Evolutionary conservation across 2,797 vertebrate species (phyloP).

Genomic region (Australoheros facetus): DNA sequence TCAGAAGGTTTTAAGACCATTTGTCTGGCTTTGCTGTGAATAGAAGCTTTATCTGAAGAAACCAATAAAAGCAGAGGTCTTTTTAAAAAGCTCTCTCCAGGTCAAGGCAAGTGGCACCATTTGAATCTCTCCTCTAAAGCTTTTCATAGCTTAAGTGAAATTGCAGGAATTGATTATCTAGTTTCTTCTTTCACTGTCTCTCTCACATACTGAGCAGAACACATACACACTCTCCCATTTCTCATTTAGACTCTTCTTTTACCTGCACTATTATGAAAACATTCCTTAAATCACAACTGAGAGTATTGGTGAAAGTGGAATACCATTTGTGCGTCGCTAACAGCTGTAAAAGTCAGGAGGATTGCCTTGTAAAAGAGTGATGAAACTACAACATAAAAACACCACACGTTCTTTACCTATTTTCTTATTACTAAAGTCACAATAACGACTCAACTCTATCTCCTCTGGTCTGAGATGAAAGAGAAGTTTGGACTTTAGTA

Average conservation of each 20-base stretch:
- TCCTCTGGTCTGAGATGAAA: background rate
- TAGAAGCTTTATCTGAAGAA: conserved; percentile 11
- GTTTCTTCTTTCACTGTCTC: background rate
- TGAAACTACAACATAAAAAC: background rate
- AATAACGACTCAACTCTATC: background rate
- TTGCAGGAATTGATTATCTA: conserved; percentile 13
- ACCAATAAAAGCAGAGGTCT: conserved; percentile 20
- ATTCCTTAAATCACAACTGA: background rate
- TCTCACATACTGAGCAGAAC: background rate
- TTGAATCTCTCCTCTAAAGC: conserved; percentile 19
- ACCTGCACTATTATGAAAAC: background rate
- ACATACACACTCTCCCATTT: background rate
- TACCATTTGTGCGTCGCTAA: background rate
- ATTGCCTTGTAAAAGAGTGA: background rate
- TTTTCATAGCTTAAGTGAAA: conserved; percentile 25
- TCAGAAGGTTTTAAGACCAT: background rate
- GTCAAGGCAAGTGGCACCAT: conserved; percentile 13
- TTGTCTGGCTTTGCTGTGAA: conserved; percentile 27
- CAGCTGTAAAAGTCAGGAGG: background rate
- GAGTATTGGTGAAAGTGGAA: background rate
- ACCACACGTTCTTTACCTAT: too few relatives aligned
- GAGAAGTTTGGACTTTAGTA: background rate
- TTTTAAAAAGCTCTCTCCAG: conserved; percentile 8
- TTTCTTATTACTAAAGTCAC: background rate
- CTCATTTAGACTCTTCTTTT: background rate